phyloP scores from a whole-genome alignment of 2,113 vertebrate genomes.

The Clarias magur region DNA sequence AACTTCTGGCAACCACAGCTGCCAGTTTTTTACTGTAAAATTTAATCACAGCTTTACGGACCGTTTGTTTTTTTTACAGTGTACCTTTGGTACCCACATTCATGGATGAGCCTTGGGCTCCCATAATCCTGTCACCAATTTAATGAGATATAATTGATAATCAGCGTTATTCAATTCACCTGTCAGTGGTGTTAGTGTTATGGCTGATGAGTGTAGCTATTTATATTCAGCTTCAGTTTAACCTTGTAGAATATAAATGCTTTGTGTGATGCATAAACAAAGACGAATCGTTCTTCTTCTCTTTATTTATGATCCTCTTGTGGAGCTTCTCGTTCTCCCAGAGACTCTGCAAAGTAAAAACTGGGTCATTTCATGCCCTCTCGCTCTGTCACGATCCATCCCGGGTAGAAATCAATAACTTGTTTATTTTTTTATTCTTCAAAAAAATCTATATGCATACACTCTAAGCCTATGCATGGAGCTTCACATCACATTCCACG shows the following conservation, averaged over 20 bases:
- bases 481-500: background rate
- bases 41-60: too few species aligned
- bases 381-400: constrained; percentile 10
- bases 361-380: constrained; percentile 17
- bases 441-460: background rate
- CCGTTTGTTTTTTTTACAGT: too few species aligned
- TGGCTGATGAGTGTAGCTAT: background rate
- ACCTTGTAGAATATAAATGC: background rate
- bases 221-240: background rate
- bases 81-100: too few species aligned
- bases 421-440: background rate
- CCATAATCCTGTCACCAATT: too few species aligned
- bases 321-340: background rate
- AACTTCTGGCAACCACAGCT: too few species aligned
- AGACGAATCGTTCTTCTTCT: background rate
- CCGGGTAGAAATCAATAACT: background rate
- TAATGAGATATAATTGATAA: too few species aligned
- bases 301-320: background rate
- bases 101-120: too few species aligned
- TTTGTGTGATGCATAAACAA: background rate
- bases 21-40: too few species aligned
- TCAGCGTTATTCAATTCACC: too few species aligned
- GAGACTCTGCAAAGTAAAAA: background rate
- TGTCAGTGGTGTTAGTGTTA: too few species aligned
- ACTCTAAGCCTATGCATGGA: background rate